Base-by-base conservation (phyloP, 2,888 invertebrate genomes). In the Drosophila demipolita region DNA sequence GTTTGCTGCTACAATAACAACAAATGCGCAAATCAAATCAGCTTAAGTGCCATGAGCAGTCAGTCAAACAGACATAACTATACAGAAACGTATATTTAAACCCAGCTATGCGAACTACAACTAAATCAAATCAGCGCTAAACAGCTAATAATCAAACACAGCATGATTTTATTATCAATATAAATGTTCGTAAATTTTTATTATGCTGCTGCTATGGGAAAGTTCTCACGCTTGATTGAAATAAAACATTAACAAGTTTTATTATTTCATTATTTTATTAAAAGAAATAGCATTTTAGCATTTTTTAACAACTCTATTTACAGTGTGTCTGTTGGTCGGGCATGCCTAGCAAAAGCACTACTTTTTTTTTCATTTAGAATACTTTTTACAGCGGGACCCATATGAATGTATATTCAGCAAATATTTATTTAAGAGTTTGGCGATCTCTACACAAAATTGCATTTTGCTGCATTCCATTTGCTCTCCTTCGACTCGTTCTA, bases 1-100 rank as follows among this genome's bases (percentile, higher is more conserved):
- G 53, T 60, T 53, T 64, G 60, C 36, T 53, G 52, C 29, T 55
- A 68, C 74, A 81, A 66, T 33, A 68, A 54, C 54, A 74, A 50
- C 61, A 61, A 62, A 55, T 50, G 74, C 66, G 48, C 72, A 78
- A 83, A 80, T 80, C 78, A 83, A 82, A 82, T 82, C 81, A 82
- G 66, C 67, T 72, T 72, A 83, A 82, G 81, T 82, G 81, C 83
- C 68, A 54, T 69, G 66, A 76, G 67, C 65, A 83, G 80, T 74
- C 81, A 82, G 66, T 80, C 83, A 80, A 66, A 50, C 71, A 78
- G 67, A 66, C 70, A 72, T 77, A 72, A 74, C 74, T 65, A 78
- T 74, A 75, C 60, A 58, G 61, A 66, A 67, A 3, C 17, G 23
- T 48, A 78, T 48, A 61, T 42, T 55, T 49, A 58, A 38, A 58